A percentile compares a stretch with the other conserved stretches of the same genome.
phyloP scores from a whole-genome alignment of 2,113 vertebrate species.

The Stegostoma tigrinum region DNA sequence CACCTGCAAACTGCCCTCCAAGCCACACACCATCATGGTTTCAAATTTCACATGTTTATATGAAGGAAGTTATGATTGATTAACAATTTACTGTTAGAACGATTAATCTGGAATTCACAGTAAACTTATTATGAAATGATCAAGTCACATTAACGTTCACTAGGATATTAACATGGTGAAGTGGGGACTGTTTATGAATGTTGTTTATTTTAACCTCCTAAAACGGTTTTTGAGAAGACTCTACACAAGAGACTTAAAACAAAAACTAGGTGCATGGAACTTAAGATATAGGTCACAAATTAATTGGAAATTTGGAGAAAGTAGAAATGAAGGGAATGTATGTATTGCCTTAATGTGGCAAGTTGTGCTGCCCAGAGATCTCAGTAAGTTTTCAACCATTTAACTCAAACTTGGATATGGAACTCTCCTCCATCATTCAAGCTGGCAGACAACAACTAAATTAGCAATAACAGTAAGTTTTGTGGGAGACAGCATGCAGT shows the following conservation, averaged over 20 bases:
- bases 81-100: neutral
- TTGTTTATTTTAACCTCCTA: neutral
- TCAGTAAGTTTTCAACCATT: neutral
- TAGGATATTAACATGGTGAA: neutral
- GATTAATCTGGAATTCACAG: neutral
- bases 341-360: neutral
- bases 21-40: neutral
- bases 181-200: neutral
- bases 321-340: neutral
- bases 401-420: neutral
- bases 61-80: neutral
- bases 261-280: neutral
- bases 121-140: neutral
- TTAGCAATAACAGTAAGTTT: neutral
- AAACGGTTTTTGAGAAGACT: neutral
- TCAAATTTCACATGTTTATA: neutral
- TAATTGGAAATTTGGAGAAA: neutral
- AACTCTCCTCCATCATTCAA: neutral
- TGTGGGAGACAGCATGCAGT: neutral
- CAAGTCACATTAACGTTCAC: neutral
- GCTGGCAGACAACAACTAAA: neutral
- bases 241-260: neutral
- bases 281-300: neutral
- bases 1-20: too few relatives aligned
- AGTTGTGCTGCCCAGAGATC: neutral